Conservation (phyloP, 2,888 invertebrate genomes). For the Drosophila limbata region DNA sequence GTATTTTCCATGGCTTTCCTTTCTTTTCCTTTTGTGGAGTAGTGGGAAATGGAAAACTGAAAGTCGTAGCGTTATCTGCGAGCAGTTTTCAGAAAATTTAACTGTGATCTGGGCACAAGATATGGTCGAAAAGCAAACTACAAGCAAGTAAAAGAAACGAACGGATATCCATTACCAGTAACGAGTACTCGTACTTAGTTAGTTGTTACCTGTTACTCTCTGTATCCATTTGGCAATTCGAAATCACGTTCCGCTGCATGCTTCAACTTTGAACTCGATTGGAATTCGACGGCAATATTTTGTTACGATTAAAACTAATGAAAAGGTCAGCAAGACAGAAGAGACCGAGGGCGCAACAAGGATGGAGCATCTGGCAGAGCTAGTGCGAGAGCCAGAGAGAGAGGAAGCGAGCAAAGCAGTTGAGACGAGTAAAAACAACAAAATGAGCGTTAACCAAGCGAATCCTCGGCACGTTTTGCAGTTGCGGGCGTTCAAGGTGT, state of each 20-base stretch:
- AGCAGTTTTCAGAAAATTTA: conserved; percentile 31
- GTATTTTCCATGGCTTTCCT: conserved; percentile 16
- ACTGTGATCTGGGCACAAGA: conserved; percentile 22
- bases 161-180: conserved; percentile 13
- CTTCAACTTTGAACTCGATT: conserved; percentile 70
- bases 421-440: conserved; percentile 58
- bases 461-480: conserved; percentile 78
- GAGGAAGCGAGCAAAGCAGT: conserved; percentile 9
- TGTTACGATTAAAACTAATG: conserved; percentile 76
- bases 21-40: conserved; percentile 12
- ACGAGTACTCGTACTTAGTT: conserved; percentile 1
- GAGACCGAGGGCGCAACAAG: conserved; percentile 22
- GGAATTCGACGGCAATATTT: conserved; percentile 51
- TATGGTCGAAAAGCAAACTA: conserved; percentile 23
- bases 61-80: conserved; percentile 30
- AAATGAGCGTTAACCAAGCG: conserved; percentile 80
- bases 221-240: conserved; percentile 9
- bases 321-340: conserved; percentile 57
- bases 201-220: neutral
- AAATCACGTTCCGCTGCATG: conserved; percentile 48
- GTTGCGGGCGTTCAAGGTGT: conserved; percentile 64
- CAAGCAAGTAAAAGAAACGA: conserved; percentile 4
- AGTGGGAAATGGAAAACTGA: conserved; percentile 11
- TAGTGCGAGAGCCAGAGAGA: neutral
- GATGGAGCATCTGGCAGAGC: conserved; percentile 2